Percentiles rank a stretch among this genome's conserved stretches.
phyloP scores from a whole-genome alignment of 2,797 vertebrate species.

The Rachycentron canadum region DNA sequence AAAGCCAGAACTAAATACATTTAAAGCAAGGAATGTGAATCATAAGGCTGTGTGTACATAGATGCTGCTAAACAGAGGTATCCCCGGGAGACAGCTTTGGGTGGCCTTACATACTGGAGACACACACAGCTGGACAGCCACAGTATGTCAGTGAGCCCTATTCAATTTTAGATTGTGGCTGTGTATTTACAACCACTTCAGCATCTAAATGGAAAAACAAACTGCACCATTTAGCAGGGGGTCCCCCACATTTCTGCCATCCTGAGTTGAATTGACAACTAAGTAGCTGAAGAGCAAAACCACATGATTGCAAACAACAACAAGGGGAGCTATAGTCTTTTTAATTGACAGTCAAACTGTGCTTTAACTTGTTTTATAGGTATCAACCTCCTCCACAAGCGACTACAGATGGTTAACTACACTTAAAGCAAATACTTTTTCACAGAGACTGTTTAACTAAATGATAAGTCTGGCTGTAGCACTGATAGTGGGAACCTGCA shows the following conservation, averaged over 20 bases:
- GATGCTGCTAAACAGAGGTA: slow-evolving; percentile 39
- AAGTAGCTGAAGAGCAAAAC: neutral
- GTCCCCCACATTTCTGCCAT: slow-evolving; percentile 2
- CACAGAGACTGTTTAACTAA: slow-evolving; percentile 21
- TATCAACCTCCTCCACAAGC: neutral
- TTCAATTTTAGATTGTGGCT: slow-evolving; percentile 27
- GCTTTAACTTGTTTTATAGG: neutral
- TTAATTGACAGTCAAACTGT: neutral
- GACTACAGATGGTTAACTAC: neutral
- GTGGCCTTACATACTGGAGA: slow-evolving; percentile 31
- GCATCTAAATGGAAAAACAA: slow-evolving; percentile 36
- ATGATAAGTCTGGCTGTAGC: slow-evolving; percentile 23
- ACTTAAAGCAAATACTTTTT: slow-evolving; percentile 13
- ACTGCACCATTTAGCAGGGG: slow-evolving; percentile 2
- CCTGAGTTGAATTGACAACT: neutral
- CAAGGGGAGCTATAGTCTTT: neutral
- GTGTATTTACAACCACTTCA: slow-evolving; percentile 44
- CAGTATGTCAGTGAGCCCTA: slow-evolving; percentile 39
- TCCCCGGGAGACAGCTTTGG: slow-evolving; percentile 59
- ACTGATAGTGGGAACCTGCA: slow-evolving; percentile 10
- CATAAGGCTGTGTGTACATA: slow-evolving; percentile 37
- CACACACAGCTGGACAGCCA: slow-evolving; percentile 24
- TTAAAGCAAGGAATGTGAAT: slow-evolving; percentile 43
- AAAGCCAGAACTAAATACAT: slow-evolving; percentile 34
- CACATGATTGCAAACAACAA: neutral